A percentile compares a stretch with the other conserved stretches of the same genome.
These are phyloP conservation scores for Larimichthys crocea DNA, from an alignment of 2,113 vertebrate genomes.

Conservation along the genomic window DNA sequence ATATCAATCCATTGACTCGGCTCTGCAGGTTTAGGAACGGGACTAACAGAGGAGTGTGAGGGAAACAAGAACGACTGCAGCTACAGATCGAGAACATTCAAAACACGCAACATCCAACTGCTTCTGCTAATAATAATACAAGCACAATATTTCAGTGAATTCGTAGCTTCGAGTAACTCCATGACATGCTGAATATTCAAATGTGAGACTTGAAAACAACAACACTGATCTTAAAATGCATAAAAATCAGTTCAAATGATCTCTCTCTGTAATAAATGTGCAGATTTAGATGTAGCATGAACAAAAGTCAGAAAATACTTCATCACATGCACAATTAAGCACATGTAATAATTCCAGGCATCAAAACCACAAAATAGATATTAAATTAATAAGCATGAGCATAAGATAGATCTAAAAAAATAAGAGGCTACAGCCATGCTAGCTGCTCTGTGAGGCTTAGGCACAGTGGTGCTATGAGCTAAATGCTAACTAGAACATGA, in stretches of 20 bases:
- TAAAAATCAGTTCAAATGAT: background rate
- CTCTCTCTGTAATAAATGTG: background rate
- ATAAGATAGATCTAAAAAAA: too few species aligned
- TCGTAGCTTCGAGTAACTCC: background rate
- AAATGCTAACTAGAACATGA: too few species aligned
- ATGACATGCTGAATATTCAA: background rate
- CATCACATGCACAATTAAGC: too few species aligned
- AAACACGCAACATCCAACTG: background rate
- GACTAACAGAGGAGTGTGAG: background rate
- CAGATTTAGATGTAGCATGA: background rate
- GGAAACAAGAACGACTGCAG: background rate
- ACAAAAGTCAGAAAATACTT: too few species aligned
- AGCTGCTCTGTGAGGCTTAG: too few species aligned
- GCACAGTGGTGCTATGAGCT: too few species aligned
- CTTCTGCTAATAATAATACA: background rate
- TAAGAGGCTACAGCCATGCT: too few species aligned
- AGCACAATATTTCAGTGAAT: background rate
- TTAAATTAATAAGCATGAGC: too few species aligned
- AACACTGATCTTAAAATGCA: background rate
- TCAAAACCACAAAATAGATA: too few species aligned
- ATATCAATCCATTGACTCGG: constrained; percentile 8
- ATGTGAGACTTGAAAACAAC: background rate
- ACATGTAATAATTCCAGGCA: too few species aligned
- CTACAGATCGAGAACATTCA: background rate
- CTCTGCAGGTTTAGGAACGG: background rate